phyloP scores from a whole-genome alignment of 2,888 invertebrate species.

The Drosophila suboccidentalis region DNA sequence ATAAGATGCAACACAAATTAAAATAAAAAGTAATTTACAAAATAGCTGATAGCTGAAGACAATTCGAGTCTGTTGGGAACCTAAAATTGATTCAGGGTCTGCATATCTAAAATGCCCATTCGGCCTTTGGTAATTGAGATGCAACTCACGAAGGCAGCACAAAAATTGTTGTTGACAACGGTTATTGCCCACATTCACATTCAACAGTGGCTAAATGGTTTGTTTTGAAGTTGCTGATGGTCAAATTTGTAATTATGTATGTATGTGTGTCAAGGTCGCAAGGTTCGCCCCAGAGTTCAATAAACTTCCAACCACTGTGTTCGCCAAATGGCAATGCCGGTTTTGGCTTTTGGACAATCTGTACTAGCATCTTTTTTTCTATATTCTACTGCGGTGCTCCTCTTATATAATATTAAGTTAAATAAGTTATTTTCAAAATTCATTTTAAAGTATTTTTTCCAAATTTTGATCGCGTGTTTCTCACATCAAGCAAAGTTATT shows the following conservation, averaged over 20 bases:
- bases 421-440: too few species aligned
- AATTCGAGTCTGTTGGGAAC: background rate
- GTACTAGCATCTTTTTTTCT: too few species aligned
- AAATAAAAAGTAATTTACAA: conserved; percentile 3
- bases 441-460: too few species aligned
- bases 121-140: background rate
- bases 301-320: background rate
- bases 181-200: conserved; percentile 9
- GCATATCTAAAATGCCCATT: background rate
- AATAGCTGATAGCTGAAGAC: background rate
- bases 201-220: conserved; percentile 18
- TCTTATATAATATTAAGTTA: too few species aligned
- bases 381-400: too few species aligned
- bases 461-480: too few species aligned
- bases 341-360: too few species aligned
- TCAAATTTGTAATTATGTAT: conserved; percentile 7
- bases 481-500: too few species aligned
- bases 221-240: conserved; percentile 21
- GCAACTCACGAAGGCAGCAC: conserved; percentile 11
- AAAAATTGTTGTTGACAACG: conserved; percentile 6
- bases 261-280: conserved; percentile 22
- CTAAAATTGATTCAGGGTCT: background rate
- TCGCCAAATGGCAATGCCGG: too few species aligned
- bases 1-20: conserved; percentile 13
- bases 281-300: background rate